Base-by-base conservation (phyloP, 2,888 invertebrate genomes). In the Myopa testacea region DNA sequence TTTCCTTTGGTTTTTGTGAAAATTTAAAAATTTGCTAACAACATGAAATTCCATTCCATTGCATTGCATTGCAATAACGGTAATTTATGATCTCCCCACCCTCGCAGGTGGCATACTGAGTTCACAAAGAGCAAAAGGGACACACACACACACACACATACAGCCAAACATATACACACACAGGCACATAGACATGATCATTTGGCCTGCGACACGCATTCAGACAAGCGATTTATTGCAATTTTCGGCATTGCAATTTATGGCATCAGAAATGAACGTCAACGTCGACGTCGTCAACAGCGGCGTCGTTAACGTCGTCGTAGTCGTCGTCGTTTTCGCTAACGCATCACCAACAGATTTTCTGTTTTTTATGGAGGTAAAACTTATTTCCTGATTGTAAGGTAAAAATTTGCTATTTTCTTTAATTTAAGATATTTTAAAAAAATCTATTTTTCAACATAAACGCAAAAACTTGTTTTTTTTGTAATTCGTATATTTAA, bases 1-100 rank as follows among this genome's bases (percentile, higher is more conserved):
- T 14, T 10, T 50, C 50, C 10, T 55, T 55, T 55, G 16, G 55
- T 40, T 72, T 40, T 60, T 45, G 68, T 55, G n/a, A 69, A 63
- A 26, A 65, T 69, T 69, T 70, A 70, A 71, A 63, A 76, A 76
- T 76, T 76, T 71, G 50, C 76, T 76, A 71, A 76, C 76, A 76
- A 63, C 76, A 71, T 76, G 76, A 45, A 45, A 45, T 45, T 45
- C 45, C 71, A 45, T 45, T 45, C 45, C 71, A 76, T 63, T 71
- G 52, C 76, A 67, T 63, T 71, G 52, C 76, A 67, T 69, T 76
- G 76, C 71, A 52, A 71, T 76, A 76, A 76, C 70, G 52, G 70
- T 76, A 76, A 76, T 76, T 76, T 76, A 76, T 76, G 71, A 26
- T 14, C 37, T 52, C n/a, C 45, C 10, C 16, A 26, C 37, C n/a